These are phyloP conservation scores for Diloba caeruleocephala DNA, from an alignment of 2,888 invertebrate genomes.

Conservation along the genomic window DNA sequence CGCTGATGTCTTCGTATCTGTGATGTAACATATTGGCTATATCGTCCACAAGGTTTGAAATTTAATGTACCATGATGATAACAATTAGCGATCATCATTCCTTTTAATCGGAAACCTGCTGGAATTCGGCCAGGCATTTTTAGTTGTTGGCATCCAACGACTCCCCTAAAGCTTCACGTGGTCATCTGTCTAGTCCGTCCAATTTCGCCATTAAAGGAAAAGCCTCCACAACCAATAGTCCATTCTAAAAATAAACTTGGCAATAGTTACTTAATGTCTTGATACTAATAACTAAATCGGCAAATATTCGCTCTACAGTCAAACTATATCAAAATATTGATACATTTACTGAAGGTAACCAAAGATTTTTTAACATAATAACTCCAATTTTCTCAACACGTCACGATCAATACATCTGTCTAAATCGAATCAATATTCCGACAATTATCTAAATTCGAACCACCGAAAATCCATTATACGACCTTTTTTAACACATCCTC, in stretches of 20 bases:
- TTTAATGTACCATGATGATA: too few species aligned
- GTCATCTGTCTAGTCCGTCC: too few species aligned
- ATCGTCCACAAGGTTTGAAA: too few species aligned
- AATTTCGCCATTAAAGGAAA: too few species aligned
- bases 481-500: constrained; percentile 71
- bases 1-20: constrained; percentile 13
- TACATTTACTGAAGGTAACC: constrained; percentile 17
- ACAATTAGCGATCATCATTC: too few species aligned
- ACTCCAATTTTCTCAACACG: constrained; percentile 58
- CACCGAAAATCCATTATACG: constrained; percentile 80
- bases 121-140: too few species aligned
- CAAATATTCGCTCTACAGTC: constrained; percentile 20
- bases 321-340: constrained; percentile 35
- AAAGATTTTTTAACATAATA: constrained; percentile 39
- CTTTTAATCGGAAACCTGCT: too few species aligned
- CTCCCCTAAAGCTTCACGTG: too few species aligned
- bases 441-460: constrained; percentile 74
- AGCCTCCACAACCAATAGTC: too few species aligned
- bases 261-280: not conserved
- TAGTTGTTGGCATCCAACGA: too few species aligned
- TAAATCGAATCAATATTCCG: constrained; percentile 71
- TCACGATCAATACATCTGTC: constrained; percentile 65
- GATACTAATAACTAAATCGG: not conserved
- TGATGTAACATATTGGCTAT: not conserved
- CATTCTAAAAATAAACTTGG: not conserved